phyloP scores from a whole-genome alignment of 2,888 invertebrate species.

The Microplitis manilae region DNA sequence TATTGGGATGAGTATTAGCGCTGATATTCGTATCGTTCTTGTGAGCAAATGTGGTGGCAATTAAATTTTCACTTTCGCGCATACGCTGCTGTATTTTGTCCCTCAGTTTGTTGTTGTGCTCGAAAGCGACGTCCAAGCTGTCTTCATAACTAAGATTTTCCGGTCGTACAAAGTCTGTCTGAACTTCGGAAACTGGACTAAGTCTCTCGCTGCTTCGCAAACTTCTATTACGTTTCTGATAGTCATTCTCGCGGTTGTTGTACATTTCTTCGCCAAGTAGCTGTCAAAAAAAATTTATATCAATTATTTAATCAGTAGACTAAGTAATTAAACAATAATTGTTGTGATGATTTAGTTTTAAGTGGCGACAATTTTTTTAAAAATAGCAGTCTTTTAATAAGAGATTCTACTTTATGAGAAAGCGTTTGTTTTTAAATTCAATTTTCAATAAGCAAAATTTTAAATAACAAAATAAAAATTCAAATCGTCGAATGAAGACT shows the following conservation, averaged over 20 bases:
- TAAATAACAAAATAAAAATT: neutral
- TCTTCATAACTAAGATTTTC: conserved; percentile 68
- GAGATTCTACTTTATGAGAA: neutral
- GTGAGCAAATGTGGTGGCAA: conserved; percentile 64
- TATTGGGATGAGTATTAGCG: too few relatives aligned
- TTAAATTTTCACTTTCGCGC: conserved; percentile 67
- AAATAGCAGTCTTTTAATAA: neutral
- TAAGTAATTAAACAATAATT: neutral
- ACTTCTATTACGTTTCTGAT: conserved; percentile 54
- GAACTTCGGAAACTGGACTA: conserved; percentile 63
- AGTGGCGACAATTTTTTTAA: neutral
- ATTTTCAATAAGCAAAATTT: too few relatives aligned
- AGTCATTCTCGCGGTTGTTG: conserved; percentile 60
- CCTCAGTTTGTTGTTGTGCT: conserved; percentile 68
- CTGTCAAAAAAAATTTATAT: conserved; percentile 53
- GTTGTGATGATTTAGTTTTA: neutral
- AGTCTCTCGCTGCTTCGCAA: conserved; percentile 58
- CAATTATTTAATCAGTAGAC: neutral
- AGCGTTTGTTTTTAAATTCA: neutral
- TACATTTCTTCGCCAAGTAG: conserved; percentile 68
- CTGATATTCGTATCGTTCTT: conserved; percentile 45
- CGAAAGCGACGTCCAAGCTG: conserved; percentile 68
- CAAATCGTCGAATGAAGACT: neutral
- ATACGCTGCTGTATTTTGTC: conserved; percentile 69
- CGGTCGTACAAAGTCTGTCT: conserved; percentile 53